Evolutionary conservation across 2,797 vertebrate species (phyloP).

Genomic region (Loriculus beryllinus): DNA sequence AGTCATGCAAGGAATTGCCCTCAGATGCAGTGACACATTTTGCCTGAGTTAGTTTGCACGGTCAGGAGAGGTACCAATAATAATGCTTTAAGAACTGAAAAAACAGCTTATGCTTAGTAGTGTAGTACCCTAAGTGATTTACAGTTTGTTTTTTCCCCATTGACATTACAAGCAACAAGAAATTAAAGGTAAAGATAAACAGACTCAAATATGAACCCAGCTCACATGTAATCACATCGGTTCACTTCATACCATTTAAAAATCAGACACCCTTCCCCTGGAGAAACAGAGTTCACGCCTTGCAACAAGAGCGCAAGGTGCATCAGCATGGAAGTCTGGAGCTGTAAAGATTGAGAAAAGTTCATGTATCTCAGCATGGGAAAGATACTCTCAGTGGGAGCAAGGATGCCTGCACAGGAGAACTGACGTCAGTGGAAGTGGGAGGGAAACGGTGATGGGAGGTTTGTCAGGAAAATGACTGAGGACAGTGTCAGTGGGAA

Average conservation of each 20-base stretch:
- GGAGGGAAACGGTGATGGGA: constrained; percentile 40
- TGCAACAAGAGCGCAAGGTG: not conserved
- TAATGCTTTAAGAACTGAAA: not conserved
- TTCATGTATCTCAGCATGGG: constrained; percentile 11
- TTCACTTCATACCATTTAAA: not conserved
- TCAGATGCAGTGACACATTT: not conserved
- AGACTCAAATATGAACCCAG: not conserved
- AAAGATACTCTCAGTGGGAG: constrained; percentile 40
- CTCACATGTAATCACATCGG: not conserved
- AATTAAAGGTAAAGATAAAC: not conserved
- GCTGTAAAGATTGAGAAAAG: not conserved
- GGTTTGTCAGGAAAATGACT: constrained; percentile 5
- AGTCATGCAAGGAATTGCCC: not conserved
- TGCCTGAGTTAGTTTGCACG: not conserved
- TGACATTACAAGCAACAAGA: not conserved
- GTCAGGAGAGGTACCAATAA: not conserved
- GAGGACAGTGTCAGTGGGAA: constrained; percentile 10
- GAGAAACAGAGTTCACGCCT: not conserved
- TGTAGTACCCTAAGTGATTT: not conserved
- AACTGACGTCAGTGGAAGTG: constrained; percentile 57
- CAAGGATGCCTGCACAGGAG: constrained; percentile 14
- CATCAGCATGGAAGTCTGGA: not conserved
- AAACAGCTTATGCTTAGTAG: not conserved
- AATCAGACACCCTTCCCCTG: not conserved
- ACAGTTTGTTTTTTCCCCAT: not conserved